Evolutionary conservation across 1,140 invertebrate species (phyloP).

Genomic region (Rhyacophila brunnea): DNA sequence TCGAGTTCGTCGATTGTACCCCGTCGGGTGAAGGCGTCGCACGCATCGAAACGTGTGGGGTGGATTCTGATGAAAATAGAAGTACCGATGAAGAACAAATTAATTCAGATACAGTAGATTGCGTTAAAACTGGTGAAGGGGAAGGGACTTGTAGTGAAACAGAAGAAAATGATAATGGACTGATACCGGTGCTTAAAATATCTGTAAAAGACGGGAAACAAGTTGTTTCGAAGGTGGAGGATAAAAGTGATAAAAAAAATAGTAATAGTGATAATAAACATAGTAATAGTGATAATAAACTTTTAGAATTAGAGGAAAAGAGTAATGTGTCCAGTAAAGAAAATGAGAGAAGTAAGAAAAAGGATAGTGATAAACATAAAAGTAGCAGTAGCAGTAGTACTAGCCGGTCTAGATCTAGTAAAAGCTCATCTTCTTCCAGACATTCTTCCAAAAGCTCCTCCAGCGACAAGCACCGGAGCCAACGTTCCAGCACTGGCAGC

Average conservation of each 20-base stretch:
- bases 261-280: constrained; percentile 7
- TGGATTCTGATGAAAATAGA: constrained; percentile 5
- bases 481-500: constrained; percentile 40
- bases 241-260: constrained; percentile 43
- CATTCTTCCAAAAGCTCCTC: constrained; percentile 41
- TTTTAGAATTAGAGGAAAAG: constrained; percentile 34
- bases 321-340: constrained; percentile 38
- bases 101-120: too few species aligned
- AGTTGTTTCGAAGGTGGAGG: constrained; percentile 64
- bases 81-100: not conserved
- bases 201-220: constrained; percentile 73
- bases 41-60: not conserved
- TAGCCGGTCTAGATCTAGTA: constrained; percentile 53
- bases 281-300: constrained; percentile 39
- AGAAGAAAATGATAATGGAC: constrained; percentile 18
- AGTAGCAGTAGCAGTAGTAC: constrained; percentile 48
- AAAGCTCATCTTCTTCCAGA: constrained; percentile 53
- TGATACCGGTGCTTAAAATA: constrained; percentile 60
- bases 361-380: constrained; percentile 45
- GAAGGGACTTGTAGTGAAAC: constrained; percentile 21
- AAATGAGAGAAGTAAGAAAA: constrained; percentile 42
- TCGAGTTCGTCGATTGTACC: not conserved
- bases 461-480: constrained; percentile 39
- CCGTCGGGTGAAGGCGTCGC: not conserved
- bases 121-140: constrained; percentile 2